Evolutionary conservation across 2,888 invertebrate genomes (phyloP).

Genomic region (Thera obeliscata): DNA sequence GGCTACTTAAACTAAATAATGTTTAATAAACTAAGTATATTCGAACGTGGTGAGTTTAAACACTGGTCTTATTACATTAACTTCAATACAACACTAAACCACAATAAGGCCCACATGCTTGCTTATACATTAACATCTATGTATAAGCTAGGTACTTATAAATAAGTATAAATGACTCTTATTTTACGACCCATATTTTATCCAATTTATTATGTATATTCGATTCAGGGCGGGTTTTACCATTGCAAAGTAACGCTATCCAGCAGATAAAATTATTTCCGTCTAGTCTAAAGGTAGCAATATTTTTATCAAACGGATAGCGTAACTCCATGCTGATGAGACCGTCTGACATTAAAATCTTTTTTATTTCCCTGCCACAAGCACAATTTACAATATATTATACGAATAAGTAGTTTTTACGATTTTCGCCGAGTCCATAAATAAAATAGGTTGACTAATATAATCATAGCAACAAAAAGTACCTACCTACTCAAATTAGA

Average conservation of each 20-base stretch:
- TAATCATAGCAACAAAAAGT: background rate
- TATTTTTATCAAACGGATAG: too few species aligned
- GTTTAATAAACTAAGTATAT: slow-evolving; percentile 35
- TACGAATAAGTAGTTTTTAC: background rate
- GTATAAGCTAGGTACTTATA: slow-evolving; percentile 36
- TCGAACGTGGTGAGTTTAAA: slow-evolving; percentile 81
- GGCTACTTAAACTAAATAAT: slow-evolving; percentile 36
- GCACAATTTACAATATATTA: background rate
- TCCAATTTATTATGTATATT: background rate
- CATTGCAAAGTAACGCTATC: too few species aligned
- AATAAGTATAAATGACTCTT: slow-evolving; percentile 35
- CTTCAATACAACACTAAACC: slow-evolving; percentile 39
- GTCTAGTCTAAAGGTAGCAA: too few species aligned
- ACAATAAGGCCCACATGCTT: slow-evolving; percentile 56
- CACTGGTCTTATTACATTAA: slow-evolving; percentile 51
- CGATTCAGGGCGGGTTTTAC: background rate
- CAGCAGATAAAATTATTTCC: too few species aligned
- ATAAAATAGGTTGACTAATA: background rate
- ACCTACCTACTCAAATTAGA: background rate
- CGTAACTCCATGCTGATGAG: too few species aligned
- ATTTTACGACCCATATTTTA: slow-evolving; percentile 2
- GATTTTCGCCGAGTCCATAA: background rate
- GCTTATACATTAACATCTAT: slow-evolving; percentile 1
- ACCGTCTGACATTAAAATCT: too few species aligned
- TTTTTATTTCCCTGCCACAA: background rate